Conservation (phyloP, 2,113 vertebrate species). For the Prionailurus bengalensis region DNA sequence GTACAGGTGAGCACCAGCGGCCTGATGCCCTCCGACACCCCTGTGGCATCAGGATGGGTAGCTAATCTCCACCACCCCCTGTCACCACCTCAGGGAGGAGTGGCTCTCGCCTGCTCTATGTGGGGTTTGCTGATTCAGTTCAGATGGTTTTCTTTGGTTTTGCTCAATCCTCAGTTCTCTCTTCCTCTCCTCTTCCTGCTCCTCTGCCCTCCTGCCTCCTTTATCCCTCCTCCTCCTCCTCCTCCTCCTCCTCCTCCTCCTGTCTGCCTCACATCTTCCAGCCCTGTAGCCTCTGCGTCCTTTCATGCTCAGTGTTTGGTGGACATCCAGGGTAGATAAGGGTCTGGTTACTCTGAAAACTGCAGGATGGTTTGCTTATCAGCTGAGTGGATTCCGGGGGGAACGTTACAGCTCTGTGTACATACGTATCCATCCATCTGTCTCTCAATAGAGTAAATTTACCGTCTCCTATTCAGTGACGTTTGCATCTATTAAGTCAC, state of each 20-base stretch:
- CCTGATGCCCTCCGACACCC: too few species aligned
- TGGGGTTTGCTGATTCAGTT: background rate
- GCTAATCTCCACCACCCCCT: fast-evolving
- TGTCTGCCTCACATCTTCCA: background rate
- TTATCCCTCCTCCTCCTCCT: background rate
- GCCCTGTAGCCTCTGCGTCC: too few species aligned
- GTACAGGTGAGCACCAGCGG: background rate
- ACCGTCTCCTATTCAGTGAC: background rate
- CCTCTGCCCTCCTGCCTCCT: background rate
- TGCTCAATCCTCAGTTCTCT: background rate
- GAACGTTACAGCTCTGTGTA: background rate
- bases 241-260: background rate
- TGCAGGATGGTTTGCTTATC: background rate
- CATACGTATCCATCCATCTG: background rate
- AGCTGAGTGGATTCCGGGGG: background rate
- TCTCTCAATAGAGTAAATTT: background rate
- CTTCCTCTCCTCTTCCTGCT: background rate
- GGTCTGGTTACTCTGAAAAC: background rate
- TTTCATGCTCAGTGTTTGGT: too few species aligned
- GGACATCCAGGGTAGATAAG: background rate
- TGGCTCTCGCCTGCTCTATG: background rate
- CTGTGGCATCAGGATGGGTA: background rate
- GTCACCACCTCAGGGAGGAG: fast-evolving
- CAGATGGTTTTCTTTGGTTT: background rate
- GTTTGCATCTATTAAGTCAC: background rate